Evolutionary conservation across 1,140 invertebrate species (phyloP).

Genomic region (Drosophila pachea): DNA sequence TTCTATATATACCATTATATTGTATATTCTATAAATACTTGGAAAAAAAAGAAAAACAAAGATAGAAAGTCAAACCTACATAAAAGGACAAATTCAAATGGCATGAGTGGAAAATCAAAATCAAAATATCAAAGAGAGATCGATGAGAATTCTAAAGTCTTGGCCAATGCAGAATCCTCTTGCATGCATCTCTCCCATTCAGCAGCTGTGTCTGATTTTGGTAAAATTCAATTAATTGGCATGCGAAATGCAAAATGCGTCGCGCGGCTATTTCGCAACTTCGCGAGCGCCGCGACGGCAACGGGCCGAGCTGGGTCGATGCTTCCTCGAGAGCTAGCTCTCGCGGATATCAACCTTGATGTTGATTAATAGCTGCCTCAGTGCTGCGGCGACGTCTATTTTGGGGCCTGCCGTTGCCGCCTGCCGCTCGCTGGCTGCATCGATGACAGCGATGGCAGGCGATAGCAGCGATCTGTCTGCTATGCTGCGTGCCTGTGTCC

Average conservation of each 20-base stretch:
- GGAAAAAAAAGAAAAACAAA: conserved; percentile 26
- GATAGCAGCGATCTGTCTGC: not conserved
- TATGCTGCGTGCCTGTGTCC: conserved; percentile 33
- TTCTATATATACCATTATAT: conserved; percentile 25
- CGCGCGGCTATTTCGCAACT: conserved; percentile 63
- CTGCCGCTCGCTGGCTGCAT: conserved; percentile 45
- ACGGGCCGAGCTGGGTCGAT: conserved; percentile 8
- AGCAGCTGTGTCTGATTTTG: conserved; percentile 48
- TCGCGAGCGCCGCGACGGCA: conserved; percentile 30
- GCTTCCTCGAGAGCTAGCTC: conserved; percentile 62
- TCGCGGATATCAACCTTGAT: conserved; percentile 76
- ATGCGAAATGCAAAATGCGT: conserved; percentile 67
- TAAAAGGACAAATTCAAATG: conserved; percentile 68
- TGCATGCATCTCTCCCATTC: conserved; percentile 24
- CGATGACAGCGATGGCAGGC: conserved; percentile 7
- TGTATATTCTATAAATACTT: conserved; percentile 31
- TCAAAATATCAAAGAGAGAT: conserved; percentile 3
- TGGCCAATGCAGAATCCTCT: conserved; percentile 12
- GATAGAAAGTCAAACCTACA: conserved; percentile 46
- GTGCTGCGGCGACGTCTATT: conserved; percentile 60
- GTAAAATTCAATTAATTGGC: conserved; percentile 67
- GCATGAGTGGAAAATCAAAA: conserved; percentile 36
- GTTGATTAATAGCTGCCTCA: conserved; percentile 76
- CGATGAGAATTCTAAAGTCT: conserved; percentile 18
- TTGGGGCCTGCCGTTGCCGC: conserved; percentile 52